These are phyloP conservation scores for Emydoidea blandingii DNA, from an alignment of 2,797 vertebrate genomes.

Conservation along the genomic window DNA sequence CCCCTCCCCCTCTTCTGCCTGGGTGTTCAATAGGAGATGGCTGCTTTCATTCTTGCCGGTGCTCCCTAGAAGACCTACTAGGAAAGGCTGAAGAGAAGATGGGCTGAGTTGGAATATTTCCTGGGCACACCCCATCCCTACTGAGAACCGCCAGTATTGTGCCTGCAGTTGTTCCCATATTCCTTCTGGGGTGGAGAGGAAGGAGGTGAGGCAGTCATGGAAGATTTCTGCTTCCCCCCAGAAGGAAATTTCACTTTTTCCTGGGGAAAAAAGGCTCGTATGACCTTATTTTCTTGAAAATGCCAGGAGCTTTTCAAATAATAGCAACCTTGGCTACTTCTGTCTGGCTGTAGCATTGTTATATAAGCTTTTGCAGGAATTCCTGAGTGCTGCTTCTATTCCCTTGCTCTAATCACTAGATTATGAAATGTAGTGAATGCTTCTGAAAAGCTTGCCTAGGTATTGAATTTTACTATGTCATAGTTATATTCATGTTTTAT, in stretches of 20 bases:
- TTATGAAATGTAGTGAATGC: constrained; percentile 50
- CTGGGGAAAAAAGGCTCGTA: constrained; percentile 69
- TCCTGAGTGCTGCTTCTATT: background rate
- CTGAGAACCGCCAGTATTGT: constrained; percentile 10
- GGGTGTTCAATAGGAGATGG: background rate
- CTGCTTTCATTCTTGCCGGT: background rate
- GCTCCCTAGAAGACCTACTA: background rate
- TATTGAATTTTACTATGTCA: constrained; percentile 52
- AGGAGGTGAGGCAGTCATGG: background rate
- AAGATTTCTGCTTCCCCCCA: constrained; percentile 7
- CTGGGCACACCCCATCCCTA: background rate
- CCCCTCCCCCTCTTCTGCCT: background rate
- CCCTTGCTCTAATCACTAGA: constrained; percentile 16
- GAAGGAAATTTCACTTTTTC: constrained; percentile 52
- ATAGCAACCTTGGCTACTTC: constrained; percentile 44
- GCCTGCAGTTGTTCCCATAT: background rate
- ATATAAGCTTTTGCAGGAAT: background rate
- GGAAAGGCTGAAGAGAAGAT: accelerated
- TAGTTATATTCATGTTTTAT: constrained; percentile 45
- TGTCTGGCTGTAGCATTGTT: background rate
- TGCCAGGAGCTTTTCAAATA: constrained; percentile 79
- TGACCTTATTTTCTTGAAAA: constrained; percentile 77
- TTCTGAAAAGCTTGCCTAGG: constrained; percentile 46
- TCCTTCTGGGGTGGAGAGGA: background rate
- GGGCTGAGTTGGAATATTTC: constrained; percentile 3